A percentile compares a stretch with the other conserved stretches of the same genome.
Evolutionary conservation across 1,140 invertebrate species (phyloP).

Genomic region (Diabrotica virgifera): DNA sequence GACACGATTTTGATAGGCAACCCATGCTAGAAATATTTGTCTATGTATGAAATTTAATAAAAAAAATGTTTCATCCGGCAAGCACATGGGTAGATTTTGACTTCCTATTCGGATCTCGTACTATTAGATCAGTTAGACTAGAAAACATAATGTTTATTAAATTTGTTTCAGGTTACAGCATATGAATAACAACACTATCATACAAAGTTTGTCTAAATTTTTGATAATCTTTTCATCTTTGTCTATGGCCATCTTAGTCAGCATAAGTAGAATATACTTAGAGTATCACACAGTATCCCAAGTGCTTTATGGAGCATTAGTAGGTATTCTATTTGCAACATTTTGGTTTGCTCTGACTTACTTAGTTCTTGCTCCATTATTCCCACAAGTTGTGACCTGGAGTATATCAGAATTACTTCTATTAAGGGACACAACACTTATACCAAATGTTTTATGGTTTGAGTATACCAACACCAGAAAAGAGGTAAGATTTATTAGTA

Average conservation of each 20-base stretch:
- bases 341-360: constrained; percentile 67
- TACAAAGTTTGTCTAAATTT: constrained; percentile 72
- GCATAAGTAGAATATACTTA: constrained; percentile 75
- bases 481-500: constrained; percentile 52
- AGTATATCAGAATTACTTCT: constrained; percentile 83
- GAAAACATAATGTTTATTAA: no score
- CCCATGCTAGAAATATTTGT: no score
- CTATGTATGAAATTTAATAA: no score
- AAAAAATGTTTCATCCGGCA: no score
- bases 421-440: constrained; percentile 84
- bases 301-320: constrained; percentile 71
- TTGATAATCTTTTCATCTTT: constrained; percentile 63
- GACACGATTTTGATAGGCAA: no score
- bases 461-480: constrained; percentile 86
- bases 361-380: constrained; percentile 77
- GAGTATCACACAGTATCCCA: constrained; percentile 83
- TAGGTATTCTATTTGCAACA: constrained; percentile 53
- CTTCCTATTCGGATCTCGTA: no score
- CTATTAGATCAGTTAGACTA: not conserved
- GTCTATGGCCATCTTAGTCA: constrained; percentile 60
- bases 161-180: constrained; percentile 69
- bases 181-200: constrained; percentile 70
- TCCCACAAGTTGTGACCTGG: constrained; percentile 82
- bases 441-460: constrained; percentile 93
- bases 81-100: no score